Conservation (phyloP, 2,113 vertebrate species). For the Accipiter cooperii region DNA sequence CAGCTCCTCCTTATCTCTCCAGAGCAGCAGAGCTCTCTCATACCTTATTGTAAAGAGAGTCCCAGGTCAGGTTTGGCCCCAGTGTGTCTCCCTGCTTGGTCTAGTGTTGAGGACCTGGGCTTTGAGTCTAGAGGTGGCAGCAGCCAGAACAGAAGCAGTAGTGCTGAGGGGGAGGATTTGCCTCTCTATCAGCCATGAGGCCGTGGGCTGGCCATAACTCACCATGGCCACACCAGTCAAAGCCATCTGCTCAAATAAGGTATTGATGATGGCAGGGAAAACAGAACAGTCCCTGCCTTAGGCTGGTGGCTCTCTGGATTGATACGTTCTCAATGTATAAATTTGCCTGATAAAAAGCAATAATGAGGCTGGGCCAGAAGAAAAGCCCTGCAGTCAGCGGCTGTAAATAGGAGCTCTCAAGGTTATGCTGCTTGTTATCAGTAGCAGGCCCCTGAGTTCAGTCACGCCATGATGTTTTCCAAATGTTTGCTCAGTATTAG, state of each 20-base stretch:
- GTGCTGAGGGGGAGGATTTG: background rate
- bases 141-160: background rate
- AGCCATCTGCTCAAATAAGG: slow-evolving; percentile 20
- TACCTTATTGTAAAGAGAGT: background rate
- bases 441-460: slow-evolving; percentile 77
- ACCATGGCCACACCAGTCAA: background rate
- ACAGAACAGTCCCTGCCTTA: background rate
- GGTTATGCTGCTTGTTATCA: slow-evolving; percentile 85
- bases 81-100: background rate
- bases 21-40: background rate
- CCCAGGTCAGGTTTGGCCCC: background rate
- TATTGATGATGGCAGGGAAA: slow-evolving; percentile 19
- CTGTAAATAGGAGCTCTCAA: slow-evolving; percentile 72
- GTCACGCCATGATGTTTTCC: slow-evolving; percentile 86
- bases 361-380: slow-evolving; percentile 58
- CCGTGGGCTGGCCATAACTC: background rate
- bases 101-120: background rate
- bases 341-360: slow-evolving; percentile 62
- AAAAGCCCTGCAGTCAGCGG: slow-evolving; percentile 75
- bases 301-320: slow-evolving; percentile 49
- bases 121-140: background rate
- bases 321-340: slow-evolving; percentile 51
- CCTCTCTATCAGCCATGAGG: background rate
- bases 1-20: background rate
- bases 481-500: slow-evolving; percentile 98